phyloP scores from a whole-genome alignment of 92 coral and sea anemone genomes.

The Paramuricea clavata region DNA sequence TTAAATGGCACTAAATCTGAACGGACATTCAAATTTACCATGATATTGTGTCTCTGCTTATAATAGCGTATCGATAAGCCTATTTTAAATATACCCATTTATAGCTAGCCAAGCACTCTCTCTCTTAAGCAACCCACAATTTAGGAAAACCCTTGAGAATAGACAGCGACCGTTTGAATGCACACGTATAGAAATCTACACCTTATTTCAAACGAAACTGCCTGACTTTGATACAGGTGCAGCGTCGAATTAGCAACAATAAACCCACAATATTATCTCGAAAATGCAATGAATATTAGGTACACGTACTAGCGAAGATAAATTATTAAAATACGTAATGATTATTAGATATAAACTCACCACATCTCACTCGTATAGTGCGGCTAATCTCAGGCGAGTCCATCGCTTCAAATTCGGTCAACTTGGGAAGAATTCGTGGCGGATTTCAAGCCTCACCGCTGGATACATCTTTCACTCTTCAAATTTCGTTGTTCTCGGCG shows the following conservation, averaged over 20 bases:
- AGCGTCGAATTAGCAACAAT: background rate
- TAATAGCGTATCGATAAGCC: background rate
- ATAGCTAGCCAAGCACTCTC: background rate
- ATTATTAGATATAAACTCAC: background rate
- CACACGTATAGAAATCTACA: background rate
- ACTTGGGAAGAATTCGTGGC: background rate
- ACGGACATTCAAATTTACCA: background rate
- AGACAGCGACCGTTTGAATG: background rate
- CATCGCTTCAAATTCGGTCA: background rate
- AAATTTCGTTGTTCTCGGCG: background rate
- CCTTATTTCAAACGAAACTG: background rate
- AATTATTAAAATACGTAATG: background rate
- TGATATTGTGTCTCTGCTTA: background rate
- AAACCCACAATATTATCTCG: background rate
- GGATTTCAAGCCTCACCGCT: background rate
- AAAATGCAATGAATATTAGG: background rate
- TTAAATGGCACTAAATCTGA: background rate
- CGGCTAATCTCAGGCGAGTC: constrained; percentile 31
- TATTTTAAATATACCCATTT: background rate
- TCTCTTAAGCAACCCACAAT: background rate
- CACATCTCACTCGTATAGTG: background rate
- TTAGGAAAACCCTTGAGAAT: background rate
- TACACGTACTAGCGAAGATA: background rate
- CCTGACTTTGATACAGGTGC: background rate
- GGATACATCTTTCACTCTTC: constrained; percentile 5